Conservation (phyloP, 2,113 vertebrate genomes). For the Bubo blakistoni region DNA sequence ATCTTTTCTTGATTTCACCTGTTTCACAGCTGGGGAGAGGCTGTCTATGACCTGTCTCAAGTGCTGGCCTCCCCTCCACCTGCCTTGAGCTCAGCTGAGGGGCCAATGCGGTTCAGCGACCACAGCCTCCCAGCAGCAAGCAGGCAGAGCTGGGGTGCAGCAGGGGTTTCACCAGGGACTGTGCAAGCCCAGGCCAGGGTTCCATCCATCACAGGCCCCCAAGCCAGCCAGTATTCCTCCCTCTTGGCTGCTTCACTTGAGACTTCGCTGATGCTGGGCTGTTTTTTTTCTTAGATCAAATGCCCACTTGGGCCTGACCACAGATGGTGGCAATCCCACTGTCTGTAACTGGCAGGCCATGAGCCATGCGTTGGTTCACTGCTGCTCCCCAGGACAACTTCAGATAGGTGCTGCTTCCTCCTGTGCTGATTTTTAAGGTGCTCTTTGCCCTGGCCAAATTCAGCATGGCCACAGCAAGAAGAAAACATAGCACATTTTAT, state of each 20-base stretch:
- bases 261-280: fast-evolving
- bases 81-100: background rate
- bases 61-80: background rate
- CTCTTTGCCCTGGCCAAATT: background rate
- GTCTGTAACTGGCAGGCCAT: fast-evolving
- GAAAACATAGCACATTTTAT: background rate
- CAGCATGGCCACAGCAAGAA: background rate
- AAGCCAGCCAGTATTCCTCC: background rate
- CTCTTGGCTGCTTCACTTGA: fast-evolving
- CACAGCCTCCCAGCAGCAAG: background rate
- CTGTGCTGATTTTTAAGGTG: background rate
- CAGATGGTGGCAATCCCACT: background rate
- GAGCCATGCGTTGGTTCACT: background rate
- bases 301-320: fast-evolving
- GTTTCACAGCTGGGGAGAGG: fast-evolving
- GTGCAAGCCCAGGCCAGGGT: background rate
- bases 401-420: background rate
- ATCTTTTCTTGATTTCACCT: background rate
- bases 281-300: background rate
- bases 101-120: fast-evolving
- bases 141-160: background rate
- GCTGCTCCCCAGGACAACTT: background rate
- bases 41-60: fast-evolving
- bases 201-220: background rate
- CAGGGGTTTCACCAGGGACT: background rate